Conservation (phyloP, 2,797 vertebrate species). For the Pelodytes ibericus region DNA sequence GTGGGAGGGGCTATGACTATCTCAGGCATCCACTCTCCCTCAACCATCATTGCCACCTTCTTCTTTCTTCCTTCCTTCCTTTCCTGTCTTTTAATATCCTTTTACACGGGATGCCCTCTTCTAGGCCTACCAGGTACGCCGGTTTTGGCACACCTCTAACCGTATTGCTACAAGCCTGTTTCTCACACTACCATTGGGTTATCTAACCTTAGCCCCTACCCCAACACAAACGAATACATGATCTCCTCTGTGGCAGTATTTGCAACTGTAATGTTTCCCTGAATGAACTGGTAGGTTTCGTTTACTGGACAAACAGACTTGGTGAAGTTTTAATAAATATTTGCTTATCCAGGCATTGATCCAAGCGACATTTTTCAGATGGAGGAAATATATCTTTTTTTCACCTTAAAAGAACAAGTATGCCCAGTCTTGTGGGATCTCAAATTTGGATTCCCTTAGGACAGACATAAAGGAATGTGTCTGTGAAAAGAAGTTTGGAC, state of each 20-base stretch:
- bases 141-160: too few species aligned
- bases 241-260: background rate
- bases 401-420: background rate
- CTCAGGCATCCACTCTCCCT: too few species aligned
- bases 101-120: too few species aligned
- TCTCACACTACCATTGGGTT: too few species aligned
- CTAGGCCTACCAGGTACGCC: too few species aligned
- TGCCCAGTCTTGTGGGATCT: background rate
- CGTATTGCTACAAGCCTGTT: too few species aligned
- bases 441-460: slow-evolving; percentile 1
- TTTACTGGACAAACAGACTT: slow-evolving; percentile 8
- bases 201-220: too few species aligned
- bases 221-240: background rate
- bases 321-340: slow-evolving; percentile 9
- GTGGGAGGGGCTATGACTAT: too few species aligned
- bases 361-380: background rate
- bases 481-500: background rate
- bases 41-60: too few species aligned
- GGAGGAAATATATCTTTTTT: slow-evolving; percentile 2
- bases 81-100: too few species aligned
- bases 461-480: slow-evolving; percentile 12
- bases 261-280: background rate
- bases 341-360: slow-evolving; percentile 1
- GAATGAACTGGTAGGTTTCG: background rate
- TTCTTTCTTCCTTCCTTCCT: too few species aligned